Conservation (phyloP, 1,140 invertebrate genomes). For the Adelges cooleyi region DNA sequence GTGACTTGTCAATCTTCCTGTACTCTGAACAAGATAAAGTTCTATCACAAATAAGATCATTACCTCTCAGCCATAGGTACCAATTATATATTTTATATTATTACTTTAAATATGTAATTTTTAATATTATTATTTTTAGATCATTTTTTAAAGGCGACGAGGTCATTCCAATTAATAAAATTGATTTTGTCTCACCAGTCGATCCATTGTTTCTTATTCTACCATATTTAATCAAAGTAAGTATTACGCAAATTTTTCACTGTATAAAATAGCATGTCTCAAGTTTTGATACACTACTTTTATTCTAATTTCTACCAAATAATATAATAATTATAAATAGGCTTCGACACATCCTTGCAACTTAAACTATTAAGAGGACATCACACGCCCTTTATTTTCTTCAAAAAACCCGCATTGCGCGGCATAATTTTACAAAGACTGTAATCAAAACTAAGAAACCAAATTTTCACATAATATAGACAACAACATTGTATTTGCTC, state of each 20-base stretch:
- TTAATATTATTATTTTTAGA: neutral
- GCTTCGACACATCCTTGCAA: too few relatives aligned
- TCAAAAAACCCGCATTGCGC: too few relatives aligned
- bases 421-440: too few relatives aligned
- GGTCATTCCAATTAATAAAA: neutral
- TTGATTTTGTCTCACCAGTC: slow-evolving; percentile 4
- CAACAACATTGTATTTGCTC: too few relatives aligned
- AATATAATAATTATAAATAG: too few relatives aligned
- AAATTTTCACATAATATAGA: too few relatives aligned
- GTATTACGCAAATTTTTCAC: neutral
- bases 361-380: too few relatives aligned
- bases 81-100: neutral
- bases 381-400: too few relatives aligned
- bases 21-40: neutral
- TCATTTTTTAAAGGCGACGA: neutral
- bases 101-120: neutral
- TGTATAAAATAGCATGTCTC: too few relatives aligned
- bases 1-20: neutral
- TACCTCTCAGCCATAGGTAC: slow-evolving; percentile 7
- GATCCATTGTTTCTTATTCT: slow-evolving; percentile 4
- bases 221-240: slow-evolving; percentile 20
- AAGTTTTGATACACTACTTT: too few relatives aligned
- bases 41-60: neutral
- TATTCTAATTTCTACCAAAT: too few relatives aligned
- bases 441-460: too few relatives aligned